These are phyloP conservation scores for Microctonus aethiopoides DNA, from an alignment of 2,888 invertebrate species.

Conservation along the genomic window DNA sequence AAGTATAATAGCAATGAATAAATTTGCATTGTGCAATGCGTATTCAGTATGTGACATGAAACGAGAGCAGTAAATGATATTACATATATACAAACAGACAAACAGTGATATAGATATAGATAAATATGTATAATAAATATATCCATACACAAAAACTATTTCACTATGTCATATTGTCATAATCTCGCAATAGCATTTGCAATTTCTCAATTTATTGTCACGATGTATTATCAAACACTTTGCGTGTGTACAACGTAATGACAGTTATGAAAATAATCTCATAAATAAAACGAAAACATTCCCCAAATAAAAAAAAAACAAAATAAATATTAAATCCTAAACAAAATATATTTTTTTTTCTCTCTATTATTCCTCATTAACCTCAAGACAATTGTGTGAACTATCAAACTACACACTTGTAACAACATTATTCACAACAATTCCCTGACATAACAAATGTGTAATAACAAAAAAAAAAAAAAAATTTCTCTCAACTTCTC, in stretches of 20 bases:
- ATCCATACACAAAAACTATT: too few relatives aligned
- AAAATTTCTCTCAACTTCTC: background rate
- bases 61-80: background rate
- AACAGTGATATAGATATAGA: too few relatives aligned
- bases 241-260: background rate
- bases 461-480: background rate
- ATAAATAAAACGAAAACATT: background rate
- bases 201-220: background rate
- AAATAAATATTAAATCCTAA: too few relatives aligned
- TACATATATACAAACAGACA: background rate
- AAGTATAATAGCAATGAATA: background rate
- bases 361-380: background rate
- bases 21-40: background rate
- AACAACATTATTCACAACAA: slow-evolving; percentile 2
- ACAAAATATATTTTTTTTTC: too few relatives aligned
- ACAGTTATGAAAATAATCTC: slow-evolving; percentile 1
- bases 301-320: background rate
- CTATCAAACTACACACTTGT: background rate
- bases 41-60: background rate
- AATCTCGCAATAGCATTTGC: background rate
- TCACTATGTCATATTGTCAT: too few relatives aligned
- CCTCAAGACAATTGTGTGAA: background rate
- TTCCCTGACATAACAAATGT: slow-evolving; percentile 9
- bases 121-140: too few relatives aligned
- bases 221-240: background rate